Base-by-base conservation (phyloP, 2,888 invertebrate species). In the Andrena minutula region DNA sequence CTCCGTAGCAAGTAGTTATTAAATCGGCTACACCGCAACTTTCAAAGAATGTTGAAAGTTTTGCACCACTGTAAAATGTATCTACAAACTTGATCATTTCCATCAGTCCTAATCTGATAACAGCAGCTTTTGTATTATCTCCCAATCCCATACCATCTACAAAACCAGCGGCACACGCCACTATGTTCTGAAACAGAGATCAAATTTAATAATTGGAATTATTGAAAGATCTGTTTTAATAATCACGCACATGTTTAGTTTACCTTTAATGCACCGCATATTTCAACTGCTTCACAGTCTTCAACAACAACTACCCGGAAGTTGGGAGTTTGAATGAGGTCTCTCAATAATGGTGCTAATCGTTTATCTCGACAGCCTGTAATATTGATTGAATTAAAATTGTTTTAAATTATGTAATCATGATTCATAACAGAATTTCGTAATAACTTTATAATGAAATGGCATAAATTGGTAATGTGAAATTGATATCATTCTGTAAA, bases 21-120 rank as follows among this genome's bases (percentile, higher is more conserved):
- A 97, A 94, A 93, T 96, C 96, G 30, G 96, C 96, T 4, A 97
- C 95, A n/a, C 96, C 96, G 90, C 96, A 96, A 87, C 96, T 96
- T 92, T 97, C 96, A 88, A 97, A 95, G 91, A 96, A 96, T 2
- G 96, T 96, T 20, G 95, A 93, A 56, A 95, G 92, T 84, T 95
- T 94, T 0, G 95, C 94, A 51, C 94, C 94, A 2, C 94, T 94
- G 86, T 95, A 95, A 90, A 95, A 96, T 35, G 93, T 93, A 78
- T 96, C 95, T 66, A 95, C 95, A 91, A 96, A 96, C 86, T 95
- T 94, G 41, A 96, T 94, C 95, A 96, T 96, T 90, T 96, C 96
- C 95, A 96, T 96, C 10, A 96, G 93, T 1, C 96, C 96, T 53
- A 96, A 92, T 79, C 96, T 94, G 84, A 96, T 96, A 1, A 96